Base-by-base conservation (phyloP, 2,888 invertebrate genomes). In the Hirtodrosophila confusa region DNA sequence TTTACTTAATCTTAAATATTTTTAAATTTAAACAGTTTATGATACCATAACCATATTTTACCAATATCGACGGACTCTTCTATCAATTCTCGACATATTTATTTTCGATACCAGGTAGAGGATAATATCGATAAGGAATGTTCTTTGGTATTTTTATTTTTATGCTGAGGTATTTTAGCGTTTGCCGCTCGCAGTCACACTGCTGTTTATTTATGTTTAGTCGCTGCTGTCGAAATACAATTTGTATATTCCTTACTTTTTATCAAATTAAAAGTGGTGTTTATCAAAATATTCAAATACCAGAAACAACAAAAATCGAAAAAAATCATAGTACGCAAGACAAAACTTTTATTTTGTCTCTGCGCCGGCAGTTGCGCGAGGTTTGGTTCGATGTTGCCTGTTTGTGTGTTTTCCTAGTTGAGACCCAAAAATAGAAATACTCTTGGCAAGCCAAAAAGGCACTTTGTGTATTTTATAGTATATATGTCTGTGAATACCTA, bases 121-220 rank as follows among this genome's bases (percentile, higher is more conserved):
- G 17, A 17, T 17, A 10, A 1, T 12, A 7, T 29, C 47, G 37
- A 58, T 39, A 48, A n/a, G 6, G 7, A 8, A 8, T 10, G 2
- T 3, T n/a, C 2, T 24, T 23, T 27, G 40, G 60, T 60, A 56
- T 60, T 50, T 67, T 31, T 7, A 8, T n/a, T 3, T 8, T n/a
- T 3, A 0, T 2, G 3, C 3, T 40, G 23, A 31, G 31, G 35
- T 36, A 49, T 62, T 70, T 70, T 39, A 6, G 55, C 11, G 37
- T 0, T 43, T 9, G 51, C 24, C 6, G 36, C 3, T 4, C 8
- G 17, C 67, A 55, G 73, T 40, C 76, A 74, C 76, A 76, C 33
- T 71, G 69, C 75, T 78, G 79, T 78, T 75, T 75, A 78, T 75
- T 63, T 78, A 78, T 75, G 74, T 78, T 78, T 75, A 55, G 69